Percentiles rank a stretch among this genome's conserved stretches.
phyloP scores from a whole-genome alignment of 2,888 invertebrate genomes.

The Cerastis rubricosa region DNA sequence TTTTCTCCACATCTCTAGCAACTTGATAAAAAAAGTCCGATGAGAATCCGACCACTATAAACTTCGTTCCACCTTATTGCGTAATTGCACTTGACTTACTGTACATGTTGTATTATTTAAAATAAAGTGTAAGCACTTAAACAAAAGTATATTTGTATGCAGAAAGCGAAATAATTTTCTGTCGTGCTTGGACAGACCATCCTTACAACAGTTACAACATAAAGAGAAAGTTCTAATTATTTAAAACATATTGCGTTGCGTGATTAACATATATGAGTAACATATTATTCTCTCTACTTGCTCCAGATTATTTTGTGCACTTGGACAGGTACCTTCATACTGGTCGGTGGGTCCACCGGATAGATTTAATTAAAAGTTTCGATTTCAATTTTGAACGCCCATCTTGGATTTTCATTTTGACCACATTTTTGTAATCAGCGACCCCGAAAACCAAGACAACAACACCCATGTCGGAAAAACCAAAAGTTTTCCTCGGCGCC shows the following conservation, averaged over 20 bases:
- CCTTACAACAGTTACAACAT: not conserved
- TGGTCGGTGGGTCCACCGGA: not conserved
- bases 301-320: not conserved
- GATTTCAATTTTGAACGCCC: not conserved
- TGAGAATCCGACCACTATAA: too few relatives aligned
- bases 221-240: not conserved
- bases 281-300: not conserved
- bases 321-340: not conserved
- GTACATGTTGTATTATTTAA: not conserved
- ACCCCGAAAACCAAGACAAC: too few relatives aligned
- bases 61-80: too few relatives aligned
- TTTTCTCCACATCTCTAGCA: too few relatives aligned
- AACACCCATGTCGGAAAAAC: too few relatives aligned
- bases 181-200: not conserved
- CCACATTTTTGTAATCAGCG: too few relatives aligned
- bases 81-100: too few relatives aligned
- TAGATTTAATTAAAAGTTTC: conserved; percentile 23
- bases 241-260: not conserved
- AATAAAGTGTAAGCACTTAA: not conserved
- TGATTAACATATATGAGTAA: not conserved
- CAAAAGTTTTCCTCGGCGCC: too few relatives aligned
- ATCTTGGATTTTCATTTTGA: too few relatives aligned
- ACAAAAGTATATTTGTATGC: not conserved
- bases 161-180: not conserved
- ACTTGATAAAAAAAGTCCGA: too few relatives aligned